Evolutionary conservation across 2,113 vertebrate genomes (phyloP).

Genomic region (Oreochromis niloticus): DNA sequence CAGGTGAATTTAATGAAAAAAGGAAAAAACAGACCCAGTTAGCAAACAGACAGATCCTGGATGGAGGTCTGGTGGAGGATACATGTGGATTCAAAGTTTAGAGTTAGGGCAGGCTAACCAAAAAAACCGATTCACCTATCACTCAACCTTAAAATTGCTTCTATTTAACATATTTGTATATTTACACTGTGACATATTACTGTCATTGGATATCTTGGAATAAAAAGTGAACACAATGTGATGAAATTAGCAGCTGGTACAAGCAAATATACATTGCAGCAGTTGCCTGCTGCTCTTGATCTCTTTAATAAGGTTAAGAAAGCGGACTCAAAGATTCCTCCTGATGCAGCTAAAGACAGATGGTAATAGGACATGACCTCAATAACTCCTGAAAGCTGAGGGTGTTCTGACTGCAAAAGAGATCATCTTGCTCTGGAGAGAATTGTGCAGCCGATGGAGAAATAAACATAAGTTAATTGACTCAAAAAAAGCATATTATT

Average conservation of each 20-base stretch:
- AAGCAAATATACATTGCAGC: constrained; percentile 10
- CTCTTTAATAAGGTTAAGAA: constrained; percentile 49
- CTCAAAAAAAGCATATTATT: background rate
- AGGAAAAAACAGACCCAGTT: rapidly evolving
- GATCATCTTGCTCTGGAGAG: constrained; percentile 25
- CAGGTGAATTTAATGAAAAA: background rate
- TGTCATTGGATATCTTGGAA: background rate
- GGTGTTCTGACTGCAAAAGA: constrained; percentile 34
- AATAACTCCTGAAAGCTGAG: constrained; percentile 36
- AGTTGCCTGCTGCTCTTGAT: constrained; percentile 28
- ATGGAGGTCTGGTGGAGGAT: background rate
- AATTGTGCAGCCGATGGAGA: background rate
- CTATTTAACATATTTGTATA: background rate
- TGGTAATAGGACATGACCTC: constrained; percentile 61
- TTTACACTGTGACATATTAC: background rate
- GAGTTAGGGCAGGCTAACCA: background rate
- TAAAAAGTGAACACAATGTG: background rate
- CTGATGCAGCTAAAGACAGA: constrained; percentile 55
- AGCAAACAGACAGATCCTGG: background rate
- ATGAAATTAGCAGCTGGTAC: background rate
- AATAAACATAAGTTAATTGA: constrained; percentile 5
- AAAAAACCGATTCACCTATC: background rate
- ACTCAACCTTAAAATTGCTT: background rate
- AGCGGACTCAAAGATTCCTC: constrained; percentile 34
- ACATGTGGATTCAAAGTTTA: background rate